These are phyloP conservation scores for Timema podura DNA, from an alignment of 2,888 invertebrate species.

Conservation along the genomic window DNA sequence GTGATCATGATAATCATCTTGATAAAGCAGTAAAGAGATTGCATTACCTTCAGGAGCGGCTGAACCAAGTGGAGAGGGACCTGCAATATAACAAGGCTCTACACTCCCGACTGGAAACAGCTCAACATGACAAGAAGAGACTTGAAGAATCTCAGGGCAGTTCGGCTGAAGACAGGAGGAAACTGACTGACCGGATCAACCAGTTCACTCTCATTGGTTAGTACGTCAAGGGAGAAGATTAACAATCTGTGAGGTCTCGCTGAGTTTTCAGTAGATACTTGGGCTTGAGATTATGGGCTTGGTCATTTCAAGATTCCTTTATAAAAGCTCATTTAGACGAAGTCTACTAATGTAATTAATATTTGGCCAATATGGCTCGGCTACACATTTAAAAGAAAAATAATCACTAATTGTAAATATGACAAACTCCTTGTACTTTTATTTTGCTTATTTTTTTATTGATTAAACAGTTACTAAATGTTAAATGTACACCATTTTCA, in stretches of 20 bases:
- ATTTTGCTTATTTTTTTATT: no score
- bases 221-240: neutral
- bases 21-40: conserved; percentile 45
- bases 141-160: conserved; percentile 55
- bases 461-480: no score
- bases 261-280: neutral
- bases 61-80: conserved; percentile 48
- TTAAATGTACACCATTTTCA: no score
- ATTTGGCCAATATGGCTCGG: no score
- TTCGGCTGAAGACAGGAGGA: conserved; percentile 53
- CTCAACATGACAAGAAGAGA: conserved; percentile 54
- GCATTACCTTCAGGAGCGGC: conserved; percentile 46
- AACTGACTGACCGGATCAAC: conserved; percentile 53
- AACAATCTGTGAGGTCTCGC: no score
- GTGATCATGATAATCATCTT: conserved; percentile 29
- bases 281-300: neutral
- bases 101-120: conserved; percentile 48
- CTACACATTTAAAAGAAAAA: no score
- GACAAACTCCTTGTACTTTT: no score
- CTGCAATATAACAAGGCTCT: conserved; percentile 42
- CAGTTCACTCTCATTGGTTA: conserved; percentile 58
- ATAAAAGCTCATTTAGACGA: neutral
- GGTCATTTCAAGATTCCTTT: neutral
- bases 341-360: no score
- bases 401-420: no score